A percentile compares a stretch with the other conserved stretches of the same genome.
These are phyloP conservation scores for Oryzias celebensis DNA, from an alignment of 2,113 vertebrate species.

Conservation along the genomic window DNA sequence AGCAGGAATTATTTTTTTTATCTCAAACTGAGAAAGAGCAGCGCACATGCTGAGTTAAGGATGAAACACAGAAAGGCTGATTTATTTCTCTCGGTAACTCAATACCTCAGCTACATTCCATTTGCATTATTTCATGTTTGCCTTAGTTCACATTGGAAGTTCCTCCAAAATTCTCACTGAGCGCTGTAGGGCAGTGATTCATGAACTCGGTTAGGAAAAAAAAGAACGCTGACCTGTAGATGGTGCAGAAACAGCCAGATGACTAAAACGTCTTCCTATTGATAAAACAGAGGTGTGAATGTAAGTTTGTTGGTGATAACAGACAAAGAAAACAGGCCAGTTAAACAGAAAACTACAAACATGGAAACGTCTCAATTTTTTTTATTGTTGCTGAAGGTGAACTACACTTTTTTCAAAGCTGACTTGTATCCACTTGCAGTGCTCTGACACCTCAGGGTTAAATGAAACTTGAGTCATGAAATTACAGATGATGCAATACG, in stretches of 20 bases:
- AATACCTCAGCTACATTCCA: not conserved
- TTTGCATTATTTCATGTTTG: not conserved
- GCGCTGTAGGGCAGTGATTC: constrained; percentile 10
- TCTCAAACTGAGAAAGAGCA: not conserved
- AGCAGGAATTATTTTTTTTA: not conserved
- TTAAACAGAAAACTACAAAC: too few species aligned
- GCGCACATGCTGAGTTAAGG: not conserved
- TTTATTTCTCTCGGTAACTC: not conserved
- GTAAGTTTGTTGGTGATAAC: not conserved
- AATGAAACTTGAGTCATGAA: constrained; percentile 15
- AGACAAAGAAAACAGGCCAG: not conserved
- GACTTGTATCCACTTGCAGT: constrained; percentile 46
- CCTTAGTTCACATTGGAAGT: not conserved
- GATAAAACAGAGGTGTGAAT: not conserved
- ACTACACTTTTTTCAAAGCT: constrained; percentile 2
- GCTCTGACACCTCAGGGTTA: constrained; percentile 18
- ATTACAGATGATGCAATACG: constrained; percentile 16
- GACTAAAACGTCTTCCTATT: not conserved
- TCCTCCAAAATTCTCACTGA: constrained; percentile 1
- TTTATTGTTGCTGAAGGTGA: not conserved
- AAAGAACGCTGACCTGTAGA: not conserved
- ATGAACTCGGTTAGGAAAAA: not conserved
- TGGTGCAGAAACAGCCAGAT: not conserved
- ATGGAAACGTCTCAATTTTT: too few species aligned
- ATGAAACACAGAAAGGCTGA: not conserved